phyloP scores from a whole-genome alignment of 2,797 vertebrate species.

The Cyprinella venusta region DNA sequence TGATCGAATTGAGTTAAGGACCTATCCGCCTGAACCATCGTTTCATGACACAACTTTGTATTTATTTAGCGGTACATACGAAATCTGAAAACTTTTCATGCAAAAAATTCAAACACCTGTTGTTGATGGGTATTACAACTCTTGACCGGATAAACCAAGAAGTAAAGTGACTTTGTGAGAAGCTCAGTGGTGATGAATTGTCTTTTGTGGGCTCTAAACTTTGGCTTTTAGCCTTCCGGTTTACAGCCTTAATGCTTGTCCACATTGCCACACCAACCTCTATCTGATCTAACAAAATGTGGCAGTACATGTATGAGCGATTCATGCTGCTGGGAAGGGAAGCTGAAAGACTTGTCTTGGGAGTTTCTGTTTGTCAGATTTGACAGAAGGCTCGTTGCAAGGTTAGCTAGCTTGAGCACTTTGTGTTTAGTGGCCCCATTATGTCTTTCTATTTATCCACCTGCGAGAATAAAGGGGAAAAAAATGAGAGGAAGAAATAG shows the following conservation, averaged over 20 bases:
- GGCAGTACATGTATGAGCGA: background rate
- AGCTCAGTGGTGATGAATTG: background rate
- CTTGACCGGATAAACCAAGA: background rate
- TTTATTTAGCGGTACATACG: background rate
- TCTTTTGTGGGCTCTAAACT: background rate
- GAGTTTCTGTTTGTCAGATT: conserved; percentile 34
- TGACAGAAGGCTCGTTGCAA: conserved; percentile 43
- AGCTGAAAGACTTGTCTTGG: conserved; percentile 1
- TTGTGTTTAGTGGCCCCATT: conserved; percentile 41
- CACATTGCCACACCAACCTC: background rate
- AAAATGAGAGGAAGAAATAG: background rate
- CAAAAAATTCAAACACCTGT: background rate
- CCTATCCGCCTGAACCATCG: too few relatives aligned
- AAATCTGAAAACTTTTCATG: background rate
- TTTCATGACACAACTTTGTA: too few relatives aligned
- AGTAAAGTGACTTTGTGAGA: background rate
- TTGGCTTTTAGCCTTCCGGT: background rate
- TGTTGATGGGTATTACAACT: background rate
- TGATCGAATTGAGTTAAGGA: too few relatives aligned
- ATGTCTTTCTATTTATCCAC: conserved; percentile 36
- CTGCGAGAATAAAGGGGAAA: conserved; percentile 23
- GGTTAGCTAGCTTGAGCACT: conserved; percentile 32
- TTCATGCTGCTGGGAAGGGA: background rate
- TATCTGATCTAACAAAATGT: background rate
- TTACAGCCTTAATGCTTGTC: background rate